A percentile compares a stretch with the other conserved stretches of the same genome.
Conservation (phyloP, 2,113 vertebrate species). For the Balaenoptera acutorostrata region DNA sequence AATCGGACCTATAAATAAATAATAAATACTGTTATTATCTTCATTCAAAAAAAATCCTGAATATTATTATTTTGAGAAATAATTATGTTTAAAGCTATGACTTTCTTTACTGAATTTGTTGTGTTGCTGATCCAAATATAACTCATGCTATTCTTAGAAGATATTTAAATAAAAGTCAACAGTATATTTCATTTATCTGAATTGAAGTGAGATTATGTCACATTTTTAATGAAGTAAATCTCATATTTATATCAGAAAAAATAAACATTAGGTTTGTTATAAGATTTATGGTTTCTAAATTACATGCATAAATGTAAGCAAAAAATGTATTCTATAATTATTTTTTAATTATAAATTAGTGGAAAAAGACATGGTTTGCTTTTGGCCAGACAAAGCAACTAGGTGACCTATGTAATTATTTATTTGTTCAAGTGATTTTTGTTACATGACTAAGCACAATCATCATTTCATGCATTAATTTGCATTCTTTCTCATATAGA, state of each 20-base stretch:
- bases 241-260: conserved; percentile 24
- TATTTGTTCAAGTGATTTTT: background rate
- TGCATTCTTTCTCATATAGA: background rate
- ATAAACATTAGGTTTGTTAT: background rate
- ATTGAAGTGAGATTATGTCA: background rate
- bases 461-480: background rate
- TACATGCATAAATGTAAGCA: background rate
- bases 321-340: background rate
- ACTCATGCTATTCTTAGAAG: background rate
- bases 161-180: background rate
- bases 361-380: background rate
- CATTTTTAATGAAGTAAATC: background rate
- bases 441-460: background rate
- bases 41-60: background rate
- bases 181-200: background rate
- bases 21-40: background rate
- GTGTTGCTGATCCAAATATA: background rate
- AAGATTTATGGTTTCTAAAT: background rate
- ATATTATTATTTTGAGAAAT: background rate
- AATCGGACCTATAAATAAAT: background rate
- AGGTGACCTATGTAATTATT: background rate
- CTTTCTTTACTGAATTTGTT: background rate
- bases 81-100: background rate
- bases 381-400: background rate
- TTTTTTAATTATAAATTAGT: background rate